phyloP scores from a whole-genome alignment of 1,140 invertebrate species.

The Babylonia areolata region DNA sequence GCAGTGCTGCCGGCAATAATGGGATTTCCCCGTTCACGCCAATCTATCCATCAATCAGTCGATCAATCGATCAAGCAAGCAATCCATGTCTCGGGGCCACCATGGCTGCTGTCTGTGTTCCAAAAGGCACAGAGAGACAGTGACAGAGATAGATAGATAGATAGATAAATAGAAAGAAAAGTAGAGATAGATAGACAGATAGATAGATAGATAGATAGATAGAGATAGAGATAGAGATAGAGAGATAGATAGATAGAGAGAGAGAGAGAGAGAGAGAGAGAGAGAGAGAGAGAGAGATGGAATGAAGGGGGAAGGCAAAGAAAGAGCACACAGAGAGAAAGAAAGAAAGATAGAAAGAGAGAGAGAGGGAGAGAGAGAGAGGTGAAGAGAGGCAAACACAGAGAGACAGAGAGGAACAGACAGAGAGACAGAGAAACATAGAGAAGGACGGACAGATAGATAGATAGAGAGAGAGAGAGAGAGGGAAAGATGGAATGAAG shows the following conservation, averaged over 20 bases:
- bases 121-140: no score
- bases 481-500: background rate
- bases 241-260: background rate
- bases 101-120: no score
- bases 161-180: no score
- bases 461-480: background rate
- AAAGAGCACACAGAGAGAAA: no score
- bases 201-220: background rate
- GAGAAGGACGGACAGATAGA: background rate
- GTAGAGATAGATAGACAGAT: background rate
- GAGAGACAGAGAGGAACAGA: constrained; percentile 12
- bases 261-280: constrained; percentile 21
- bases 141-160: no score
- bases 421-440: background rate
- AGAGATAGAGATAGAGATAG: background rate
- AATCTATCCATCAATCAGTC: no score
- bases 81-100: no score
- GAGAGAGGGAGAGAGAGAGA: constrained; percentile 1
- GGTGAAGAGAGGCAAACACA: background rate
- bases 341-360: no score
- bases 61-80: no score
- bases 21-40: no score
- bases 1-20: no score
- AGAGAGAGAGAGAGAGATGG: background rate
- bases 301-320: no score